Evolutionary conservation across 2,888 invertebrate genomes (phyloP).

Genomic region (Mesorhabditis spiculigera): DNA sequence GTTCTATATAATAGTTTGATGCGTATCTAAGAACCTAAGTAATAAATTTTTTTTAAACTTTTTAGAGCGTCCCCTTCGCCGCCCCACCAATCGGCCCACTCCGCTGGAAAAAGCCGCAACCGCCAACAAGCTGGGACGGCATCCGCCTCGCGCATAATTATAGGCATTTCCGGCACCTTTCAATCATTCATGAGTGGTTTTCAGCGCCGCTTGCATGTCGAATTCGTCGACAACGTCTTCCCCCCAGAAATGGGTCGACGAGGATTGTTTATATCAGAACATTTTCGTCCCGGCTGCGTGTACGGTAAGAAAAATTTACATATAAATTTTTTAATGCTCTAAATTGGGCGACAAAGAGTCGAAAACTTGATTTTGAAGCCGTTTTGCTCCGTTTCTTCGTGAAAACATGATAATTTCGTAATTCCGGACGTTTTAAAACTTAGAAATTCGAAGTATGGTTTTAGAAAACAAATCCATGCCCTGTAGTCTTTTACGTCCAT

Average conservation of each 20-base stretch:
- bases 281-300: conserved; percentile 8
- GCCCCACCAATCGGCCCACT: conserved; percentile 39
- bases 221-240: conserved; percentile 37
- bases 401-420: no score
- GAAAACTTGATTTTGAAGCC: no score
- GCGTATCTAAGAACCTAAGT: no score
- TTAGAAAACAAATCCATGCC: conserved; percentile 21
- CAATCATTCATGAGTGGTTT: background rate
- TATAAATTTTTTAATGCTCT: background rate
- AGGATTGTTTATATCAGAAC: conserved; percentile 32
- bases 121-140: conserved; percentile 31
- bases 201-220: conserved; percentile 39
- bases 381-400: no score
- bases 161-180: background rate
- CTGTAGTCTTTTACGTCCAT: conserved; percentile 45
- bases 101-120: conserved; percentile 33
- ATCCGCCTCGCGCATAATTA: conserved; percentile 25
- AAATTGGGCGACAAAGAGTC: no score
- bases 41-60: conserved; percentile 14
- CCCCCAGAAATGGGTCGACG: conserved; percentile 41
- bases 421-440: no score
- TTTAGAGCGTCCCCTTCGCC: conserved; percentile 40
- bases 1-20: no score
- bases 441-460: background rate
- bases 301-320: background rate